Conservation (phyloP, 2,797 vertebrate species). For the Thripadectes ignobilis region DNA sequence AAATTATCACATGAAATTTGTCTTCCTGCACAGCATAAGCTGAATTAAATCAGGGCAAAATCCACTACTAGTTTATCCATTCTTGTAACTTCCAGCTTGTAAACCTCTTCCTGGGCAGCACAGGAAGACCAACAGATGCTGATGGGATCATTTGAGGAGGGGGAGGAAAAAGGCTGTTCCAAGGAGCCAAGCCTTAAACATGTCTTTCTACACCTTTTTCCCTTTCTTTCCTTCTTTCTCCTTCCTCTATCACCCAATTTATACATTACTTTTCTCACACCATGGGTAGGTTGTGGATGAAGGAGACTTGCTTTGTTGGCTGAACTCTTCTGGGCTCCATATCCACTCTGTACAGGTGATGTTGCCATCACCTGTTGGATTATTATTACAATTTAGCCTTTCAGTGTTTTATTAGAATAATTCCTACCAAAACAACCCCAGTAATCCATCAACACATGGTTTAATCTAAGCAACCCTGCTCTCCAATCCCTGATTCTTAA, state of each 20-base stretch:
- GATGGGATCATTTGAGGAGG: neutral
- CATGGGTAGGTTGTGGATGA: neutral
- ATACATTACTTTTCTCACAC: accelerated
- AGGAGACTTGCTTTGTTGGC: neutral
- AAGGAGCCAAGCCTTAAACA: neutral
- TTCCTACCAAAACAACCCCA: neutral
- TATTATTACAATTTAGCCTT: neutral
- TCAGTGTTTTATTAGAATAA: neutral
- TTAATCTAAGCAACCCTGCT: neutral
- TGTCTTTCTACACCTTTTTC: neutral
- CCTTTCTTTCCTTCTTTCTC: neutral
- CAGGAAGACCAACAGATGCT: neutral
- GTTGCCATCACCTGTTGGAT: neutral
- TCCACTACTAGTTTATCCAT: neutral
- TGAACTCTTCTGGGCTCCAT: neutral
- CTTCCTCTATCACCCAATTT: neutral
- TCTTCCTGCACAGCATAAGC: neutral
- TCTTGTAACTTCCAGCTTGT: neutral
- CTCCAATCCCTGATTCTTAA: neutral
- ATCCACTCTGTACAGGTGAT: neutral
- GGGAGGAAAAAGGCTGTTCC: neutral
- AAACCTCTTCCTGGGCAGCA: neutral
- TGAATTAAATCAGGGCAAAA: neutral
- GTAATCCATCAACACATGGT: neutral
- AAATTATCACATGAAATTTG: neutral